Percentiles rank a stretch among this genome's conserved stretches.
Evolutionary conservation across 2,888 invertebrate genomes (phyloP).

Genomic region (Mallateleia sp.): DNA sequence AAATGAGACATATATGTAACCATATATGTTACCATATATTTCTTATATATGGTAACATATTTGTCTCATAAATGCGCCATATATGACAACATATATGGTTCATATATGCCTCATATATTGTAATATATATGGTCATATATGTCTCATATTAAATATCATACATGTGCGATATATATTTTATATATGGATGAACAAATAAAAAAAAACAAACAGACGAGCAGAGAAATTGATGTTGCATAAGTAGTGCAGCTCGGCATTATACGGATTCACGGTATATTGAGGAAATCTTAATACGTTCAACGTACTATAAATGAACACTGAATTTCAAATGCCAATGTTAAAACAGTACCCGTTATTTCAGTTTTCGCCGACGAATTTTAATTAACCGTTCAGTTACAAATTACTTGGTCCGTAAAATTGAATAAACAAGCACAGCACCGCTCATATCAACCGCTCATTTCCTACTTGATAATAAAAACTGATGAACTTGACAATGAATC

Average conservation of each 20-base stretch:
- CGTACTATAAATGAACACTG: neutral
- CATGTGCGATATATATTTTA: no score
- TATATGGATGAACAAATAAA: no score
- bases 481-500: constrained; percentile 17
- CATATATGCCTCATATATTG: no score
- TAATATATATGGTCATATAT: no score
- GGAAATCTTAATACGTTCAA: constrained; percentile 33
- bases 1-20: no score
- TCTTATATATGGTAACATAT: no score
- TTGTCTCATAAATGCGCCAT: no score
- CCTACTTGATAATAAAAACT: neutral
- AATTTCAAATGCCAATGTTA: constrained; percentile 2
- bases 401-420: neutral
- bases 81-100: no score
- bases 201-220: no score
- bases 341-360: neutral
- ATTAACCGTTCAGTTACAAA: neutral
- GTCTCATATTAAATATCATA: no score
- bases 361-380: neutral
- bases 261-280: constrained; percentile 38
- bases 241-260: constrained; percentile 46
- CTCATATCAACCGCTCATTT: neutral
- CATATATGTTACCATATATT: no score
- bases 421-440: no score
- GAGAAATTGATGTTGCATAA: constrained; percentile 34